Evolutionary conservation across 2,797 vertebrate genomes (phyloP).

Genomic region (Sebastes hubbsi): DNA sequence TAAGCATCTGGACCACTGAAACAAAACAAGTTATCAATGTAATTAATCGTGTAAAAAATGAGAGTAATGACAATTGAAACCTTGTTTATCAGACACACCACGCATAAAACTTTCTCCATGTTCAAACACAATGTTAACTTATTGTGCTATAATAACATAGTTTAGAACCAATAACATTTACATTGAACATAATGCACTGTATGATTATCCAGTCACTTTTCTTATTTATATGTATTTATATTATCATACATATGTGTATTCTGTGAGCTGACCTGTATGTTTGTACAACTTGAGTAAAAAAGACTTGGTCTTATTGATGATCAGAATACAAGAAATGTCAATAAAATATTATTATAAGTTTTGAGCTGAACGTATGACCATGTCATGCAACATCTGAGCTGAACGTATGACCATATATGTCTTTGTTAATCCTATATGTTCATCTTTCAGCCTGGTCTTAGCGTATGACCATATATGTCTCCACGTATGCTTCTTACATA

Average conservation of each 20-base stretch:
- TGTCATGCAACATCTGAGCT: too few relatives aligned
- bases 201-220: background rate
- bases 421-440: too few relatives aligned
- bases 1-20: too few relatives aligned
- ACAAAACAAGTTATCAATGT: too few relatives aligned
- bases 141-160: background rate
- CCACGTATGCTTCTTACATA: too few relatives aligned
- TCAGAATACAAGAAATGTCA: background rate
- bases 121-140: too few relatives aligned
- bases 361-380: too few relatives aligned
- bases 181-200: background rate
- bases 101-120: background rate
- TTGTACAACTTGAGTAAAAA: background rate
- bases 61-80: too few relatives aligned
- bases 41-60: too few relatives aligned
- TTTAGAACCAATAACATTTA: background rate
- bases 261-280: background rate
- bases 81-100: background rate
- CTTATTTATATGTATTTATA: background rate
- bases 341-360: rapidly evolving
- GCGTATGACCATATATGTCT: too few relatives aligned
- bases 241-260: background rate
- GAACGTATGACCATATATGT: too few relatives aligned
- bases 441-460: too few relatives aligned
- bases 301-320: background rate